phyloP scores from a whole-genome alignment of 1,140 invertebrate species.

The Atta colombica region DNA sequence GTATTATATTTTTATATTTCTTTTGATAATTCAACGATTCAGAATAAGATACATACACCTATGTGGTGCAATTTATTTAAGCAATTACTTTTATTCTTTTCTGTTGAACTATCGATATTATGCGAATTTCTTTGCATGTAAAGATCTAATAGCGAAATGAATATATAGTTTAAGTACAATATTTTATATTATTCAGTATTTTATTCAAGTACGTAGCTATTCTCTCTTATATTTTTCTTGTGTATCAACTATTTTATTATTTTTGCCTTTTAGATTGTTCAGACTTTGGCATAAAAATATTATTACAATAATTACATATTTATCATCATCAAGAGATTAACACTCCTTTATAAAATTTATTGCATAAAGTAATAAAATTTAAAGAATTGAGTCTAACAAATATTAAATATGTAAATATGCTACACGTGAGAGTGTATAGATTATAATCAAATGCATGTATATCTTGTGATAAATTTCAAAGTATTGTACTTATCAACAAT shows the following conservation, averaged over 20 bases:
- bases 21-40: background rate
- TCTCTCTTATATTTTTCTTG: background rate
- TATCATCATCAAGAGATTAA: background rate
- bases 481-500: background rate
- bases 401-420: background rate
- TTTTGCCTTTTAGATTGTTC: background rate
- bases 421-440: background rate
- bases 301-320: background rate
- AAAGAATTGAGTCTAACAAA: background rate
- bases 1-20: background rate
- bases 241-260: background rate
- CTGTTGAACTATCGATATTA: background rate
- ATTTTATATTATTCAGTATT: no score
- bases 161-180: background rate
- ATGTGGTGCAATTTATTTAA: background rate
- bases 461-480: background rate
- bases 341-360: constrained; percentile 1
- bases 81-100: background rate
- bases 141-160: background rate
- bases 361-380: background rate
- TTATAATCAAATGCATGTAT: constrained; percentile 1
- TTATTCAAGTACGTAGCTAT: background rate
- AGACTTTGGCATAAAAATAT: background rate
- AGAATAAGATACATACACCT: background rate
- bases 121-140: background rate